A percentile compares a stretch with the other conserved stretches of the same genome.
These are phyloP conservation scores for Lordiphosa fenestrarum DNA, from an alignment of 2,888 invertebrate species.

Conservation along the genomic window DNA sequence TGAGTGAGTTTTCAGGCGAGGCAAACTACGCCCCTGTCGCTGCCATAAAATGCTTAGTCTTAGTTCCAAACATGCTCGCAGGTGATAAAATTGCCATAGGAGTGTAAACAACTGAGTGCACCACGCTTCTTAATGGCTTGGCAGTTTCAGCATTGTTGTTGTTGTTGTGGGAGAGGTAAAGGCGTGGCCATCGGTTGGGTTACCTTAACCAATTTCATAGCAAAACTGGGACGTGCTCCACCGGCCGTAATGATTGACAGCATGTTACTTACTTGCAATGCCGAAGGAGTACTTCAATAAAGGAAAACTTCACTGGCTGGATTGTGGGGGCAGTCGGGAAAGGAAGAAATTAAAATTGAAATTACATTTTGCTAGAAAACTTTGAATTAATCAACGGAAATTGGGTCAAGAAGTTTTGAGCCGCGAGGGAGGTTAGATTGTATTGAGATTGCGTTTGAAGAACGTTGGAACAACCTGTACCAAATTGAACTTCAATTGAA, in stretches of 20 bases:
- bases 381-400: neutral
- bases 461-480: no score
- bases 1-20: slow-evolving; percentile 25
- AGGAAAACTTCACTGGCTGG: neutral
- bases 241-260: slow-evolving; percentile 19
- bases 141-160: slow-evolving; percentile 37
- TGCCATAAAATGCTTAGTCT: slow-evolving; percentile 39
- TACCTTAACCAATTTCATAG: slow-evolving; percentile 7
- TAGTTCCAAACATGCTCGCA: slow-evolving; percentile 33
- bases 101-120: slow-evolving; percentile 39
- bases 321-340: neutral
- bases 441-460: no score
- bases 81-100: slow-evolving; percentile 49
- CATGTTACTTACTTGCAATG: neutral
- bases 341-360: neutral
- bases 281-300: no score
- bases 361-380: neutral
- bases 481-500: no score
- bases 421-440: no score
- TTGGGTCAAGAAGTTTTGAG: neutral
- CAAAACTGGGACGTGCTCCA: slow-evolving; percentile 6
- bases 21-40: neutral
- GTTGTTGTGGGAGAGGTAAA: slow-evolving; percentile 1
- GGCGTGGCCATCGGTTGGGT: slow-evolving; percentile 18
- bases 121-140: slow-evolving; percentile 46